phyloP scores from a whole-genome alignment of 2,113 vertebrate genomes.

The Apteryx owenii region DNA sequence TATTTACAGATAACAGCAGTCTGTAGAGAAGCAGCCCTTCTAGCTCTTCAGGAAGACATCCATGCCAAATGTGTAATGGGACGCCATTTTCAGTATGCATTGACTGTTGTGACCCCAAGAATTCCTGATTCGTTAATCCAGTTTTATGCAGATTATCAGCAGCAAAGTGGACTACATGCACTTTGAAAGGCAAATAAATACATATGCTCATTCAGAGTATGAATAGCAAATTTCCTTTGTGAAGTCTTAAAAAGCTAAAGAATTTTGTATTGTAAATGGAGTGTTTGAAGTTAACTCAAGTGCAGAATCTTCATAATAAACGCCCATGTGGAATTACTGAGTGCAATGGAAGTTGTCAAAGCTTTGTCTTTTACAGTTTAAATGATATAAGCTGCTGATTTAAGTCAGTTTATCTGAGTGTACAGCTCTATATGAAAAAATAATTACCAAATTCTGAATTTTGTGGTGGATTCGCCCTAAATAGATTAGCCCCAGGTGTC shows the following conservation, averaged over 20 bases:
- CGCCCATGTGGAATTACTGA: not conserved
- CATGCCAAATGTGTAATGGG: slow-evolving; percentile 75
- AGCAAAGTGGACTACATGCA: slow-evolving; percentile 78
- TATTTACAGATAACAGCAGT: slow-evolving; percentile 89
- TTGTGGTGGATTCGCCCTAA: not conserved
- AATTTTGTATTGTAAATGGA: not conserved
- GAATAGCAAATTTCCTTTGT: slow-evolving; percentile 33
- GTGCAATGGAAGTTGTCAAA: not conserved
- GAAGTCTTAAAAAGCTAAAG: slow-evolving; percentile 33
- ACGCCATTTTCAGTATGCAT: slow-evolving; percentile 85
- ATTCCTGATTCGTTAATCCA: slow-evolving; percentile 88
- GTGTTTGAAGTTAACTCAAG: not conserved
- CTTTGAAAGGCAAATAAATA: slow-evolving; percentile 72
- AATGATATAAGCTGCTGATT: not conserved
- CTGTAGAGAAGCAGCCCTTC: slow-evolving; percentile 93
- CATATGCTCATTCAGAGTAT: not conserved
- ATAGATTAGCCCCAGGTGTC: not conserved
- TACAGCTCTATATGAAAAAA: not conserved
- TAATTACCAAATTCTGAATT: not conserved
- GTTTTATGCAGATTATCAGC: slow-evolving; percentile 89
- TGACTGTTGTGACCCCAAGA: slow-evolving; percentile 86
- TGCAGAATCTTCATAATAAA: not conserved
- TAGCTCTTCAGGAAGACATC: slow-evolving; percentile 94
- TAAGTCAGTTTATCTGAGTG: not conserved
- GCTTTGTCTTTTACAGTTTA: not conserved